Base-by-base conservation (phyloP, 1,140 invertebrate species). In the Trypoxylus dichotomus region DNA sequence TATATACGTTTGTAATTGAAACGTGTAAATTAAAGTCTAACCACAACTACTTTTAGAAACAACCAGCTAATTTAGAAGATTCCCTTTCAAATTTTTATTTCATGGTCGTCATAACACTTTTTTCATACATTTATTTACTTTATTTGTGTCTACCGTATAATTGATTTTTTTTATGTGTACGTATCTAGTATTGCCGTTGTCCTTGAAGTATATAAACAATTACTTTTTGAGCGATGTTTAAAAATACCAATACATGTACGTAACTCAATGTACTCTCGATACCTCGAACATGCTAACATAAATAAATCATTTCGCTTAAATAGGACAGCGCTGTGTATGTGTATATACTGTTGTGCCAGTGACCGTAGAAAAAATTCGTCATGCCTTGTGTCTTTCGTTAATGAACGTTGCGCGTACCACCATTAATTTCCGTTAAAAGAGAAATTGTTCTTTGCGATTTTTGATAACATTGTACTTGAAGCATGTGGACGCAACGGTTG, bases 281-380 rank as follows among this genome's bases (percentile, higher is more conserved):
- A 54, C 47, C 47, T 54, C 19, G 19, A 19, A 54, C 6, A n/a
- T 19, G 47, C 15, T 54, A 8, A 43, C 15, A 5, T 54, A 54
- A 54, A 54, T 54, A 54, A 54, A 54, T 54, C 47, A 54, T 54
- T 54, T 19, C 15, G 47, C 19, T 54, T 54, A 54, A 54, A 54
- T 54, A 54, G 47, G 47, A 54, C 47, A 54, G 47, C 47, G 47
- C n/a, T n/a, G n/a, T n/a, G n/a, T n/a, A n/a, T n/a, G n/a, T n/a
- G n/a, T n/a, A n/a, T n/a, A n/a, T n/a, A n/a, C n/a, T n/a, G n/a
- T 19, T 19, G 19, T 54, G 47, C 47, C 47, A 54, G 47, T 54
- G 47, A 54, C 47, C 47, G 47, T 54, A 54, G 47, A 54, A 54
- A 54, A 54, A 54, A 54, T 54, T 54, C 47, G 47, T 54, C 47